These are phyloP conservation scores for Oryzias dopingdopingensis DNA, from an alignment of 2,797 vertebrate genomes.

Conservation along the genomic window DNA sequence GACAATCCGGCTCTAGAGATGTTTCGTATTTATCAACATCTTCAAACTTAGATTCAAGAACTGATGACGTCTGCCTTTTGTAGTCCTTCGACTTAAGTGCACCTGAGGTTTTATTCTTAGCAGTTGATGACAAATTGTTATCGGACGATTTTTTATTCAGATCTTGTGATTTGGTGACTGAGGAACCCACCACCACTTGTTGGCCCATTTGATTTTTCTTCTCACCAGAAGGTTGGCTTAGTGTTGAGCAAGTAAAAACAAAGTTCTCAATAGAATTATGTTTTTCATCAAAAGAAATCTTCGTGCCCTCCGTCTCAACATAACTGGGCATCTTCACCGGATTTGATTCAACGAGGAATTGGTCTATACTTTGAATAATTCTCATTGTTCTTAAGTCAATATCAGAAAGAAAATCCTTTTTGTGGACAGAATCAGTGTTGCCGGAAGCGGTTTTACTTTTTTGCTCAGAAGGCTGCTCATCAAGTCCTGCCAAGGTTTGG, in stretches of 20 bases:
- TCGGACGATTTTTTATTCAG: slow-evolving; percentile 15
- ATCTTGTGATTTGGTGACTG: slow-evolving; percentile 15
- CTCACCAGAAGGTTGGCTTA: slow-evolving; percentile 6
- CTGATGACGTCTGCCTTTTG: slow-evolving; percentile 7
- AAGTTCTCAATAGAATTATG: slow-evolving; percentile 4
- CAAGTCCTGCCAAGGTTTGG: slow-evolving; percentile 14
- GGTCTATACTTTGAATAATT: slow-evolving; percentile 39
- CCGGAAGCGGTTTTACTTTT: slow-evolving; percentile 3
- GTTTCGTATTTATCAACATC: slow-evolving; percentile 12
- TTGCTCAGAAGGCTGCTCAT: slow-evolving; percentile 22
- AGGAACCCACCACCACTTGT: background rate
- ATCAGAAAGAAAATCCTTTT: slow-evolving; percentile 19
- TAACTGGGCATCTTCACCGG: slow-evolving; percentile 7
- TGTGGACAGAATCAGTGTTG: background rate
- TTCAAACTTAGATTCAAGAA: slow-evolving; percentile 12
- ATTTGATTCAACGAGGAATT: slow-evolving; percentile 21
- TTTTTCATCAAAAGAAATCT: slow-evolving; percentile 10
- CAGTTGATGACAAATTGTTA: slow-evolving; percentile 11
- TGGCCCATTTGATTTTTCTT: slow-evolving; percentile 13
- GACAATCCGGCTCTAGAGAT: slow-evolving; percentile 2
- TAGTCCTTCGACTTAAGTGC: slow-evolving; percentile 16
- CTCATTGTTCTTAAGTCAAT: slow-evolving; percentile 44
- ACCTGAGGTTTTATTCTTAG: slow-evolving; percentile 31
- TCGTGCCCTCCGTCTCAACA: slow-evolving; percentile 6
- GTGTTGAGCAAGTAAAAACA: background rate